Base-by-base conservation (phyloP, 2,797 vertebrate genomes). In the Diplodus sargus region DNA sequence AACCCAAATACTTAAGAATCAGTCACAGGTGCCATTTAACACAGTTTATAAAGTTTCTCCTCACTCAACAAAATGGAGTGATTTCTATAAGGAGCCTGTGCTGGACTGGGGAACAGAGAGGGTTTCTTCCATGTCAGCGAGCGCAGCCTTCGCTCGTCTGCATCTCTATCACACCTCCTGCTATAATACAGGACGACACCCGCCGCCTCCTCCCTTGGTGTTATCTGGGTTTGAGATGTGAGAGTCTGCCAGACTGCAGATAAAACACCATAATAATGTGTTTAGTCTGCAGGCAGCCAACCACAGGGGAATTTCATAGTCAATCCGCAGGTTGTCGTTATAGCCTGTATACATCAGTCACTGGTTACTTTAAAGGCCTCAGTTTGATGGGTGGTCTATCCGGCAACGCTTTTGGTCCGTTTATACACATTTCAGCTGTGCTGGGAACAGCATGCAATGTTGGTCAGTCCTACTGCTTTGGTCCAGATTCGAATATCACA, bases 211-310 rank as follows among this genome's bases (percentile, higher is more conserved):
- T 75, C 76, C 71, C 47, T 43, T 2, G 25, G 13, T 65, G 49
- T 70, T 77, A 78, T 82, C 70, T 66, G 48, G 18, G 42, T 67
- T 58, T 71, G 51, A 84, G 74, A 82, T 59, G 64, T 74, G 70
- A 81, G 25, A 42, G 65, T 76, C 85, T 65, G 73, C 45, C 70
- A 73, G 66, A 64, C 57, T 48, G 74, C 15, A 70, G 74, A 84
- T 82, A 76, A 82, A 84, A 54, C 12, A 1, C 47, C 20, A 20
- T 52, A 45, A 64, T 83, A 71, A 82, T 57, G 67, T 78, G 80
- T 81, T 79, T 25, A 76, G 68, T 74, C 70, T 85, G 76, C 66
- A 76, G 56, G 43, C 75, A 68, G 81, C 60, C 57, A 63, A 20
- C 42, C 51, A 22, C 69, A 51, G 66, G 17, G 47, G 61, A 42